Conservation (phyloP, 2,113 vertebrate species). For the Alectura lathami region DNA sequence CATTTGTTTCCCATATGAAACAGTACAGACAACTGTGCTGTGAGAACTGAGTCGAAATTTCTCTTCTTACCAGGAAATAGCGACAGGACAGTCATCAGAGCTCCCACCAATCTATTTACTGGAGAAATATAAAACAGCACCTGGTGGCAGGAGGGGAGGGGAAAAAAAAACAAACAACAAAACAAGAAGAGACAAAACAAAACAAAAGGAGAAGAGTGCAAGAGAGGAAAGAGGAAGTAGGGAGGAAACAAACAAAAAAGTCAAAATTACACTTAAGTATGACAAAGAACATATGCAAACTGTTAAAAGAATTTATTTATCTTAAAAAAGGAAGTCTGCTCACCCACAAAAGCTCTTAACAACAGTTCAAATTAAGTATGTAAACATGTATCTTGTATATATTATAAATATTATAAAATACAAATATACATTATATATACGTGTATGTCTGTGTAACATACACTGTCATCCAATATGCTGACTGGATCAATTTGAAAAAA, state of each 20-base stretch:
- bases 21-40: background rate
- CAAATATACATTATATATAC: background rate
- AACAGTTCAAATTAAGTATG: background rate
- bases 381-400: background rate
- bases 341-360: background rate
- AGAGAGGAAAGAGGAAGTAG: background rate
- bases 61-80: slow-evolving; percentile 91
- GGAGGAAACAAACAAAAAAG: background rate
- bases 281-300: background rate
- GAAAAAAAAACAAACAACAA: background rate
- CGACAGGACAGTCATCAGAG: slow-evolving; percentile 93
- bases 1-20: background rate
- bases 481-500: background rate
- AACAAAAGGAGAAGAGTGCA: background rate
- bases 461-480: background rate
- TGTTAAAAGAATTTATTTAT: background rate
- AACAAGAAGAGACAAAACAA: background rate
- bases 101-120: slow-evolving; percentile 91
- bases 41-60: background rate
- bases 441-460: background rate
- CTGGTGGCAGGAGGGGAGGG: background rate
- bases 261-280: background rate
- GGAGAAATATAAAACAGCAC: slow-evolving; percentile 96
- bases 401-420: no score
- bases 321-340: background rate